A percentile compares a stretch with the other conserved stretches of the same genome.
phyloP scores from a whole-genome alignment of 2,797 vertebrate species.

The Pangasius krempfi region DNA sequence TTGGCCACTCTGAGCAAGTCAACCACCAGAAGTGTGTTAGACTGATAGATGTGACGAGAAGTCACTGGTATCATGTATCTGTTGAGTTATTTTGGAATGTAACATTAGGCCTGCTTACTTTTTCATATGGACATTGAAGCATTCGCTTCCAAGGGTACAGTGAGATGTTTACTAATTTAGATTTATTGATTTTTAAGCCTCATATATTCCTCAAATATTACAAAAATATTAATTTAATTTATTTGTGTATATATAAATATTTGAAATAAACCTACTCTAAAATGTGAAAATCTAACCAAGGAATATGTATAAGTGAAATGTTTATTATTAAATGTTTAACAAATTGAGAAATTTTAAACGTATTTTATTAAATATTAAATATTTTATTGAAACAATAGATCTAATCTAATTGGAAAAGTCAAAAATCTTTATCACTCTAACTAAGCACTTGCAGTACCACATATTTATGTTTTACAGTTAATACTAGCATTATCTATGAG shows the following conservation, averaged over 20 bases:
- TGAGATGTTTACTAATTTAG: constrained; percentile 46
- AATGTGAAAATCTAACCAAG: not conserved
- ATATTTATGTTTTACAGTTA: not conserved
- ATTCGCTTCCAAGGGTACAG: constrained; percentile 50
- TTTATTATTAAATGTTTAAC: not conserved
- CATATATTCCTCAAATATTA: not conserved
- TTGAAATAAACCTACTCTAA: not conserved
- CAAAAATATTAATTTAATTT: not conserved
- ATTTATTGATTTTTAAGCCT: constrained; percentile 43
- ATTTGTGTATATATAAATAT: not conserved
- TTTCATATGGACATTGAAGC: constrained; percentile 60
- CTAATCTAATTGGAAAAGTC: not conserved
- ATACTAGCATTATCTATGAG: not conserved
- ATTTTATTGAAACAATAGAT: not conserved
- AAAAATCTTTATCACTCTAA: not conserved
- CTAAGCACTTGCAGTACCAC: not conserved
- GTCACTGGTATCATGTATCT: constrained; percentile 56
- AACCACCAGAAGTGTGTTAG: constrained; percentile 48
- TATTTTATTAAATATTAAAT: too few relatives aligned
- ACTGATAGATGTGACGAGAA: constrained; percentile 57
- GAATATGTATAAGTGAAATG: not conserved
- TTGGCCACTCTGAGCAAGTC: constrained; percentile 28
- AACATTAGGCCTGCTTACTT: constrained; percentile 54
- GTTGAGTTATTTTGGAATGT: constrained; percentile 62
- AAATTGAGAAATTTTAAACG: not conserved